Conservation (phyloP, 2,113 vertebrate species). For the Myotis lucifugus region DNA sequence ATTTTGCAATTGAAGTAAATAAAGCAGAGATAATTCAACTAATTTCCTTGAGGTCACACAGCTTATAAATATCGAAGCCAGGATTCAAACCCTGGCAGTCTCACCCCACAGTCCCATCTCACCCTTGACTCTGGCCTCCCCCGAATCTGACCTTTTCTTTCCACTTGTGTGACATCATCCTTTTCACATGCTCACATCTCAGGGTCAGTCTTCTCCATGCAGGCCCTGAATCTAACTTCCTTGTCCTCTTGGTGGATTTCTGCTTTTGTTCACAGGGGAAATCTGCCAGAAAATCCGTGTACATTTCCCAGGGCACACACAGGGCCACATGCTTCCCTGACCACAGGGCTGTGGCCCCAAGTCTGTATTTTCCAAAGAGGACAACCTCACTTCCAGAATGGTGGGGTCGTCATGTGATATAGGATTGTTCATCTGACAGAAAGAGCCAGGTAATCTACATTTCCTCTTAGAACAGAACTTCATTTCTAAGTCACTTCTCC, state of each 20-base stretch:
- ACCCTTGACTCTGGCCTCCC: not conserved
- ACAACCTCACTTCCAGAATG: not conserved
- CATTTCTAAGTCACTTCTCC: not conserved
- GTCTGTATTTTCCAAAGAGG: not conserved
- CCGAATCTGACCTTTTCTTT: not conserved
- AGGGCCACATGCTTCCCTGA: not conserved
- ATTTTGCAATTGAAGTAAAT: not conserved
- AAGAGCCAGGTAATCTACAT: not conserved
- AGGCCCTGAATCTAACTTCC: conserved; percentile 60
- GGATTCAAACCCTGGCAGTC: not conserved
- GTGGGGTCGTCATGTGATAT: not conserved
- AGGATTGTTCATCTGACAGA: not conserved
- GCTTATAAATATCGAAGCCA: not conserved
- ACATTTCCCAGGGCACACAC: not conserved
- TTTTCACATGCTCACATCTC: not conserved
- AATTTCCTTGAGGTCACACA: not conserved
- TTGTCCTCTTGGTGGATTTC: conserved; percentile 53
- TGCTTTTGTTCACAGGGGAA: conserved; percentile 55
- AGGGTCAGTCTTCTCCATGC: not conserved
- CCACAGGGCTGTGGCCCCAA: not conserved
- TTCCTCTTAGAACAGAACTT: conserved; percentile 1
- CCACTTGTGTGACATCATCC: not conserved
- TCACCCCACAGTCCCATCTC: fast-evolving
- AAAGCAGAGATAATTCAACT: not conserved
- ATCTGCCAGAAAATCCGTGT: not conserved